Evolutionary conservation across 2,113 vertebrate species (phyloP).

Genomic region (Megaceryle maxima): DNA sequence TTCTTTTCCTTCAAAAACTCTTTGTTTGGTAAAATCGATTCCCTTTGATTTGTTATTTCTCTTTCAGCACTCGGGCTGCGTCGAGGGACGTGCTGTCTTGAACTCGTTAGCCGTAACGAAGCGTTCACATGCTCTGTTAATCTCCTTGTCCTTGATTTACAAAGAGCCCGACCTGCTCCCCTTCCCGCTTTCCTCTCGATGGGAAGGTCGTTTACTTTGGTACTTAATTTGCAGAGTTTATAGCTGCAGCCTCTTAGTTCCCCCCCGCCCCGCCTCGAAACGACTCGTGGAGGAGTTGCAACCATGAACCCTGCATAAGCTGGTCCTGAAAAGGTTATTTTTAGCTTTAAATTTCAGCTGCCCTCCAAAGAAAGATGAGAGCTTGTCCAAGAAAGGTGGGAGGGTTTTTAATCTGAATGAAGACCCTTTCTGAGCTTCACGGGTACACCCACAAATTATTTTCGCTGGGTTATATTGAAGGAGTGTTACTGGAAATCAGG

Average conservation of each 20-base stretch:
- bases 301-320: not conserved
- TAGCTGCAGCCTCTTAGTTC: not conserved
- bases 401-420: not conserved
- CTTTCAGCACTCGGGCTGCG: not conserved
- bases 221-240: not conserved
- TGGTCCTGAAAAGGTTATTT: not conserved
- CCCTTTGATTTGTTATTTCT: not conserved
- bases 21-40: not conserved
- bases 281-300: not conserved
- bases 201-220: not conserved
- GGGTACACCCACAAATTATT: not conserved
- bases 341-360: not conserved
- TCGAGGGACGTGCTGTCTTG: not conserved
- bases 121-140: not conserved
- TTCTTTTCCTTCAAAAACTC: not conserved
- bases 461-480: not conserved
- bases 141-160: slow-evolving; percentile 34
- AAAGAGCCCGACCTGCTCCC: not conserved
- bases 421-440: not conserved
- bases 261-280: not conserved
- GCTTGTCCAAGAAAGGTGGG: not conserved
- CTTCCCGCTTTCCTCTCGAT: not conserved
- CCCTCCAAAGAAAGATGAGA: not conserved
- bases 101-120: not conserved
- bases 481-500: not conserved